phyloP scores from a whole-genome alignment of 1,140 invertebrate species.

The Drosophila melanogaster region Release_6_plus_ISO1_MT NC_004354.4:3485501-3486000 shows the following conservation, averaged over 20 bases:
- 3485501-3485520: too few species aligned
- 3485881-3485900: not conserved
- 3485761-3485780: not conserved
- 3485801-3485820: not conserved
- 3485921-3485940: not conserved
- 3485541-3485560: too few species aligned
- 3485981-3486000: not conserved
- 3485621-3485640: not conserved
- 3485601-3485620: not conserved
- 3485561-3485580: too few species aligned
- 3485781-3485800: not conserved
- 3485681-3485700: not conserved
- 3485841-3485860: conserved; percentile 7
- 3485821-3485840: conserved; percentile 5
- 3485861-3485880: conserved; percentile 3
- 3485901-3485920: not conserved
- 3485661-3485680: not conserved
- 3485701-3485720: not conserved
- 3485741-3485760: not conserved
- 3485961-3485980: not conserved
- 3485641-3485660: conserved; percentile 2
- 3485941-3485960: not conserved
- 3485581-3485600: not conserved
- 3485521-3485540: too few species aligned
- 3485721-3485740: not conserved